Base-by-base conservation (phyloP, 2,797 vertebrate species). In the Apodemus agrarius region DNA sequence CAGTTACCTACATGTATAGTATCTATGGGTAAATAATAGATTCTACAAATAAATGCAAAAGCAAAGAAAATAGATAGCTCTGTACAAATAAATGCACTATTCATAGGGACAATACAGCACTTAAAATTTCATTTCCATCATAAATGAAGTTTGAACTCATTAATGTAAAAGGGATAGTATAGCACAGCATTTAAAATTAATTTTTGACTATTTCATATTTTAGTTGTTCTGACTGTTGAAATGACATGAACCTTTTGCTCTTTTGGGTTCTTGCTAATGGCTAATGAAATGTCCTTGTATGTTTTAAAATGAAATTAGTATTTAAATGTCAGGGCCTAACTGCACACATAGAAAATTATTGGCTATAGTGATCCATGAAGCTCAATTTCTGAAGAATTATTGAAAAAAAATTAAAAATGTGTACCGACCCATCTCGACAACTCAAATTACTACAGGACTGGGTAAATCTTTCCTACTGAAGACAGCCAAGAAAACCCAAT, bases 391-490 rank as follows among this genome's bases (percentile, higher is more conserved):
- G 43, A 34, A 65, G 29, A 54, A 61, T 91, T 76, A 78, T 75
- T 85, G 3, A 92, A 83, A 67, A 43, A 75, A 95, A 79, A 21
- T 86, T 67, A 91, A 37, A 82, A 89, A 91, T 76, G 46, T 24
- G 3, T 69, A n/a, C 7, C 16, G 19, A 69, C 34, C 16, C 34
- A n/a, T n/a, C 34, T 16, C 19, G 34, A 69, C 31, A n/a, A 14
- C 16, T 19, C 67, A 69, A 69, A 69, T n/a, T 34, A 69, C 67
- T n/a, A 2, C 67, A n/a, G 6, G 3, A 16, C 67, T n/a, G 5
- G 34, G 17, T 9, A n/a, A n/a, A 69, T 2, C 17, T 69, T 16
- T 69, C 34, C 67, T n/a, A 69, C 67, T 9, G 16, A 69, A n/a
- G 16, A 69, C 67, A 69, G 34, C 16, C 7, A 69, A 69, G 16